These are phyloP conservation scores for Actinia tenebrosa DNA, from an alignment of 64 coral and sea anemone species.

Conservation along the genomic window DNA sequence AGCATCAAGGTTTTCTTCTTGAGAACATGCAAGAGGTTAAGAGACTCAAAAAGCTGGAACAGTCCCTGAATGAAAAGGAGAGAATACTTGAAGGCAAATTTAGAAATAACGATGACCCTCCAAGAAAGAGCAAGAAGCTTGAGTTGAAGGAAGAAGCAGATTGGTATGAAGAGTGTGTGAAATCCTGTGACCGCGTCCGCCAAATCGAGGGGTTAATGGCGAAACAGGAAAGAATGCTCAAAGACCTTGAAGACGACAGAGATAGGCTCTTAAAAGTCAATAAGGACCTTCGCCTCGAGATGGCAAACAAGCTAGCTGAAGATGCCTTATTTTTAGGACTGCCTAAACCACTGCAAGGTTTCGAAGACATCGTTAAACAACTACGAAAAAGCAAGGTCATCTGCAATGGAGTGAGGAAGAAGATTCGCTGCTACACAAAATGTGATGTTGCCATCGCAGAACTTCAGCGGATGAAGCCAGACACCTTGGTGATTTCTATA, in stretches of 20 bases:
- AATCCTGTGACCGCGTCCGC: neutral
- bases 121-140: neutral
- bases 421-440: neutral
- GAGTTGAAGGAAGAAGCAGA: neutral
- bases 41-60: neutral
- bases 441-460: neutral
- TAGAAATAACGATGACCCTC: neutral
- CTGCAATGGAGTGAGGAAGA: neutral
- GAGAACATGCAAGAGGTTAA: conserved; percentile 9
- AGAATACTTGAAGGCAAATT: neutral
- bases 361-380: neutral
- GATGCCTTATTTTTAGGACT: neutral
- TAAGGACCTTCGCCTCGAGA: neutral
- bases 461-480: neutral
- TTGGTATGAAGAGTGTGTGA: neutral
- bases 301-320: neutral
- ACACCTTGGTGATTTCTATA: neutral
- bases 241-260: neutral
- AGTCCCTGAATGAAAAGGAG: neutral
- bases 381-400: neutral
- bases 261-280: neutral
- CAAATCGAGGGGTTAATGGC: neutral
- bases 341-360: neutral
- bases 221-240: neutral
- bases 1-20: neutral